Percentiles rank a stretch among this genome's conserved stretches.
These are phyloP conservation scores for Pollachius pollachius DNA, from an alignment of 2,113 vertebrate genomes.

Conservation along the genomic window DNA sequence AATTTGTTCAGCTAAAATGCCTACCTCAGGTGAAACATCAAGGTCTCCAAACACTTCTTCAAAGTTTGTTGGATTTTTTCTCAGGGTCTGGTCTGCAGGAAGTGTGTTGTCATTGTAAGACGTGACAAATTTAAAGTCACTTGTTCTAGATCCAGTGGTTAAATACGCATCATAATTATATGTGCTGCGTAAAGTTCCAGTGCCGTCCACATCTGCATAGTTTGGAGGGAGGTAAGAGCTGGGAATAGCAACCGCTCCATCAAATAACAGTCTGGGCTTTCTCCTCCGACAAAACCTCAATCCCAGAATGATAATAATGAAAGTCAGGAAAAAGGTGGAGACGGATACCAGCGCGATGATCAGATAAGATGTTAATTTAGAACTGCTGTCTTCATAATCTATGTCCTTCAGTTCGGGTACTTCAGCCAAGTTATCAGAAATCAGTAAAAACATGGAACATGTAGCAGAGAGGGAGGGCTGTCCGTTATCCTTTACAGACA, in stretches of 20 bases:
- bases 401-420: slow-evolving; percentile 47
- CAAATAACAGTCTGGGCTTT: slow-evolving; percentile 47
- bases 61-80: slow-evolving; percentile 30
- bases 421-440: slow-evolving; percentile 49
- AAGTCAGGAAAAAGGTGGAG: slow-evolving; percentile 45
- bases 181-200: slow-evolving; percentile 40
- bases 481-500: slow-evolving; percentile 81
- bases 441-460: slow-evolving; percentile 58
- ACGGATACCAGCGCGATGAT: slow-evolving; percentile 48
- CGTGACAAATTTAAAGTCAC: slow-evolving; percentile 60
- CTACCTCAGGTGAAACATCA: slow-evolving; percentile 9
- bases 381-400: slow-evolving; percentile 32
- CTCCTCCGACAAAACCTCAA: slow-evolving; percentile 37
- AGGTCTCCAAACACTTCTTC: slow-evolving; percentile 16
- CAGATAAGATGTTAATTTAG: slow-evolving; percentile 40
- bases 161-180: slow-evolving; percentile 43
- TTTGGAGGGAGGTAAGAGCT: slow-evolving; percentile 38
- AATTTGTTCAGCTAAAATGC: slow-evolving; percentile 1
- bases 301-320: slow-evolving; percentile 39
- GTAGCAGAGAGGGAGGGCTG: slow-evolving; percentile 75
- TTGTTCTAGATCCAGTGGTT: slow-evolving; percentile 38
- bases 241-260: slow-evolving; percentile 40
- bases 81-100: slow-evolving; percentile 42
- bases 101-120: slow-evolving; percentile 61
- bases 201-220: slow-evolving; percentile 42